Evolutionary conservation across 2,113 vertebrate genomes (phyloP).

Genomic region (Dipodomys merriami): DNA sequence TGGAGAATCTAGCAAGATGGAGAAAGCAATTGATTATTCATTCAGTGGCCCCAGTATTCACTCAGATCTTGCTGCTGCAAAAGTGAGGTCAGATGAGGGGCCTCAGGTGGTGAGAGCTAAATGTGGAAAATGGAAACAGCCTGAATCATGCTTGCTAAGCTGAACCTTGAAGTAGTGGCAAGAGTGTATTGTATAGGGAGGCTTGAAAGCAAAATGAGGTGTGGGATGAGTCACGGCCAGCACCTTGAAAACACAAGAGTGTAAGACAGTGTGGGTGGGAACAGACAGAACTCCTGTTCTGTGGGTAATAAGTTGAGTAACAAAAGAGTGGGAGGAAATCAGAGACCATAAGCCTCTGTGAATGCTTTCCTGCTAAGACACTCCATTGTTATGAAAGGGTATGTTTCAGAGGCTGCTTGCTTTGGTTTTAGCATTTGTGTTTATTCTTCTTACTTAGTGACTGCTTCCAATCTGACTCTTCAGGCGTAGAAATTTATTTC

Average conservation of each 20-base stretch:
- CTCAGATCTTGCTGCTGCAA: not conserved
- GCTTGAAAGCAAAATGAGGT: slow-evolving; percentile 54
- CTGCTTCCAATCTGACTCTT: slow-evolving; percentile 13
- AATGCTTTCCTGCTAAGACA: slow-evolving; percentile 39
- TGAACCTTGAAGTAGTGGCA: not conserved
- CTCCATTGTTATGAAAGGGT: slow-evolving; percentile 36
- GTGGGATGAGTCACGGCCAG: slow-evolving; percentile 42
- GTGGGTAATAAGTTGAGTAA: slow-evolving; percentile 10
- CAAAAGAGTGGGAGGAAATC: slow-evolving; percentile 50
- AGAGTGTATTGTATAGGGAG: slow-evolving; percentile 54
- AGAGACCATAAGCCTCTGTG: not conserved
- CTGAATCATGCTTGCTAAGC: not conserved
- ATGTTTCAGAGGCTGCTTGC: slow-evolving; percentile 52
- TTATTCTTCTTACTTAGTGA: slow-evolving; percentile 43
- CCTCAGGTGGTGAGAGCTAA: not conserved
- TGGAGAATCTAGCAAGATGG: slow-evolving; percentile 34
- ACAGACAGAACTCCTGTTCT: not conserved
- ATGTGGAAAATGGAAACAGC: slow-evolving; percentile 34
- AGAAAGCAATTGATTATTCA: slow-evolving; percentile 21
- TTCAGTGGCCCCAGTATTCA: not conserved
- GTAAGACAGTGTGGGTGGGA: slow-evolving; percentile 2
- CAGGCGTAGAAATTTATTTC: not conserved
- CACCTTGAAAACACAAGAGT: slow-evolving; percentile 46
- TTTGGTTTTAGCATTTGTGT: slow-evolving; percentile 11
- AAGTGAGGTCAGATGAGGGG: not conserved